Base-by-base conservation (phyloP, 2,888 invertebrate genomes). In the Macrosiphum euphorbiae region DNA sequence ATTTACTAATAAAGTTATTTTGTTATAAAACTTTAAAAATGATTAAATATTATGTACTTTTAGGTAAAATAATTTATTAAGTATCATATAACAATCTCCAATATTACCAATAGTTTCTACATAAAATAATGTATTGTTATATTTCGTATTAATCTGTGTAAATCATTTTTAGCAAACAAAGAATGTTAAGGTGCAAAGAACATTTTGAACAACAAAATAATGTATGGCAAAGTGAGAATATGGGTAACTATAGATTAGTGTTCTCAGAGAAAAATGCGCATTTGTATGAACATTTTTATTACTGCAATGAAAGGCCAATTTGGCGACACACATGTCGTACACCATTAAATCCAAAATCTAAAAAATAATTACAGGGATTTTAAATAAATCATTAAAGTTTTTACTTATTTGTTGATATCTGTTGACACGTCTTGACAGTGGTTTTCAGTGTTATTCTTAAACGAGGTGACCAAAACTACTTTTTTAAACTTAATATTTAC, bases 191-290 rank as follows among this genome's bases (percentile, higher is more conserved):
- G 3, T 85, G 52, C 28, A 88, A 86, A 88, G 35, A 89, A 86
- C 7, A n/a, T 50, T 85, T 78, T 52, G 61, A 92, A 3, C 24
- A 50, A 85, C 35, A 89, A 61, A 88, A 85, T 44, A 28, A 88
- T 8, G 5, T 35, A 55, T 94, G 89, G 92, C 92, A 92, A 89
- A 88, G 28, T 10, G 20, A 92, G 67, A 92, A 94, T 61, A 94
- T 94, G 91, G 94, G 94, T 2, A 92, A 92, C n/a, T 94, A 92
- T 7, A 92, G 94, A 92, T 61, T 94, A 20, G 44, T 94, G 26
- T 94, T 84, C 8, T 89, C 94, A 28, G 58, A 85, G 8, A 52
- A 88, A 85, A 89, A 94, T 85, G 7, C 24, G 0, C 8, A 55
- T 52, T 84, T 24, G n/a, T 94, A 94, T 41, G 10, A 92, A 88